A percentile compares a stretch with the other conserved stretches of the same genome.
Conservation (phyloP, 2,113 vertebrate species). For the Ophiodon elongatus region DNA sequence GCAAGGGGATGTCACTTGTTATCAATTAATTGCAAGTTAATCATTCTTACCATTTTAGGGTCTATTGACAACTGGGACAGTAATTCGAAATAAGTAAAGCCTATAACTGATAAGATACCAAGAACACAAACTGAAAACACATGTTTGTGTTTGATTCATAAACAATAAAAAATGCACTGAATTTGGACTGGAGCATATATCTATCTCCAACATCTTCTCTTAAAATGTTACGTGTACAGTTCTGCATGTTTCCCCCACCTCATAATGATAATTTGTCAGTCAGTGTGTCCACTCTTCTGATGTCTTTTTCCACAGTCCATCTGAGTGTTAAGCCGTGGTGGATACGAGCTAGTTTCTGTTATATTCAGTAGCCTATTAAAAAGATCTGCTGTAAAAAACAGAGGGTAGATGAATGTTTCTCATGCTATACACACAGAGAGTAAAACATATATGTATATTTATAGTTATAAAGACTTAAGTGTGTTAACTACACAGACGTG, state of each 20-base stretch:
- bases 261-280: neutral
- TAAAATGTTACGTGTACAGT: no score
- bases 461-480: neutral
- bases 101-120: conserved; percentile 8
- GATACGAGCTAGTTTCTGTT: no score
- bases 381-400: no score
- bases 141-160: neutral
- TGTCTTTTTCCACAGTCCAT: neutral
- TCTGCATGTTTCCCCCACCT: neutral
- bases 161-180: neutral
- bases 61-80: conserved; percentile 23
- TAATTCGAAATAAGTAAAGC: conserved; percentile 36
- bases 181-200: neutral
- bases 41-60: conserved; percentile 38
- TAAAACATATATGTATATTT: neutral
- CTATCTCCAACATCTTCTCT: neutral
- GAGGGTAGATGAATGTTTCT: no score
- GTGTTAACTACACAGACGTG: neutral
- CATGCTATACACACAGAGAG: no score
- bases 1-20: conserved; percentile 9
- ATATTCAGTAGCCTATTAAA: no score
- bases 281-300: neutral
- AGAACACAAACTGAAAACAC: neutral
- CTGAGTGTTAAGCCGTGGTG: no score
- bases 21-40: conserved; percentile 42